These are phyloP conservation scores for Hapalemur alaotrensis DNA, from an alignment of 2,797 vertebrate species.

Conservation along the genomic window DNA sequence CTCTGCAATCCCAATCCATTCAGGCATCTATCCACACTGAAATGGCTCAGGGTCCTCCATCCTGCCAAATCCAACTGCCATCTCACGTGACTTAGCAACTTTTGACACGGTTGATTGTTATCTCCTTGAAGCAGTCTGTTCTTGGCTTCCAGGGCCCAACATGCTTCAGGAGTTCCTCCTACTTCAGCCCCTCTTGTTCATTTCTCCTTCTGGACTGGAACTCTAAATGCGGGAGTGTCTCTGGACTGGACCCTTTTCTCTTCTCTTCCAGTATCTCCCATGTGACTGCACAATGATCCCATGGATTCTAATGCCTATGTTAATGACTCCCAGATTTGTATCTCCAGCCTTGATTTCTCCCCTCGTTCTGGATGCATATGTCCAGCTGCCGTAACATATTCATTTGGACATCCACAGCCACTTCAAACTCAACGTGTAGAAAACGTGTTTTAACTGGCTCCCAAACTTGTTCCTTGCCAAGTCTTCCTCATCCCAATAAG, in stretches of 20 bases:
- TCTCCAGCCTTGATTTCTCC: background rate
- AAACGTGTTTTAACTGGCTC: constrained; percentile 17
- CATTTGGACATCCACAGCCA: background rate
- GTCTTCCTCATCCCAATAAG: background rate
- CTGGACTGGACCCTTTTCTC: background rate
- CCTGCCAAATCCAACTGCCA: background rate
- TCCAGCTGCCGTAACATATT: background rate
- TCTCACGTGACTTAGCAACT: background rate
- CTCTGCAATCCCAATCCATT: background rate
- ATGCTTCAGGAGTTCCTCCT: background rate
- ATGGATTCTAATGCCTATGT: background rate
- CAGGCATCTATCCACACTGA: background rate
- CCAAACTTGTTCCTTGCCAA: background rate
- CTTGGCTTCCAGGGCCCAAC: background rate
- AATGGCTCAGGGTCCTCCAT: background rate
- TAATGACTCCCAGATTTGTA: background rate
- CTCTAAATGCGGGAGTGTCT: background rate
- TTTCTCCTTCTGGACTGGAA: background rate
- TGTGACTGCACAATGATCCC: background rate
- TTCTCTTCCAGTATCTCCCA: background rate
- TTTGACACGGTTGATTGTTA: background rate
- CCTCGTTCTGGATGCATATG: background rate
- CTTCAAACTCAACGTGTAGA: constrained; percentile 20
- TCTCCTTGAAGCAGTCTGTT: background rate
- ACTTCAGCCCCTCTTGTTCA: background rate